Evolutionary conservation across 1,140 invertebrate species (phyloP).

Genomic region (Drosophila tristis): DNA sequence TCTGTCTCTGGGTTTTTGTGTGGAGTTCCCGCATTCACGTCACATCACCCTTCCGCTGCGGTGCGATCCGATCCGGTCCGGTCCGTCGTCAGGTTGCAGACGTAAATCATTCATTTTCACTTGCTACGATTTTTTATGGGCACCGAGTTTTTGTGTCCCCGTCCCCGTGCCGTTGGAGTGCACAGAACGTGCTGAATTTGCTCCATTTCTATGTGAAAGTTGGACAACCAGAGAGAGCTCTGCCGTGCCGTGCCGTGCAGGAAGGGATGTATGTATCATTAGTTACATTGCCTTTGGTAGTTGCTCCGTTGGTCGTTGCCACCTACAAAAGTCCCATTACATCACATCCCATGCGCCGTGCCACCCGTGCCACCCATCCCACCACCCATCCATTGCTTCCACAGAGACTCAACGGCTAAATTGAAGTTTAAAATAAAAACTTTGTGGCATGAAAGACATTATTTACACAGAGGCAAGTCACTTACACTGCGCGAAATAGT

Average conservation of each 20-base stretch:
- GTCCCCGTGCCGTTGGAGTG: constrained; percentile 18
- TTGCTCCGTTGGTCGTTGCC: not conserved
- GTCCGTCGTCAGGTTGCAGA: constrained; percentile 27
- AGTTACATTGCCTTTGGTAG: constrained; percentile 60
- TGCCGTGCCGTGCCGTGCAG: not conserved
- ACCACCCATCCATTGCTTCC: constrained; percentile 1
- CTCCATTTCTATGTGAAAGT: constrained; percentile 68
- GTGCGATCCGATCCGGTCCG: too few relatives aligned
- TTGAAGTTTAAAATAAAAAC: constrained; percentile 77
- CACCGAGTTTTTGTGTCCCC: constrained; percentile 23
- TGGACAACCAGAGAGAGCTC: constrained; percentile 60
- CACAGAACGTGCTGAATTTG: constrained; percentile 76
- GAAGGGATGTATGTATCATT: constrained; percentile 52
- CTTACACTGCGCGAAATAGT: too few relatives aligned
- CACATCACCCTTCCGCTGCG: too few relatives aligned
- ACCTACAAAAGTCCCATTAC: not conserved
- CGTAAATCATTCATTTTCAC: constrained; percentile 60
- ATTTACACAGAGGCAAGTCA: constrained; percentile 54
- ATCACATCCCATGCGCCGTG: not conserved
- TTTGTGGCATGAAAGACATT: constrained; percentile 70
- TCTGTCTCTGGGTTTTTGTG: constrained; percentile 12
- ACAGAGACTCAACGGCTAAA: constrained; percentile 56
- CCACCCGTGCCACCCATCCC: not conserved
- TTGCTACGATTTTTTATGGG: constrained; percentile 47
- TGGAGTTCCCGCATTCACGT: constrained; percentile 15